Percentiles rank a stretch among this genome's conserved stretches.
Evolutionary conservation across 2,888 invertebrate species (phyloP).

Genomic region (Crioceris asparagi): DNA sequence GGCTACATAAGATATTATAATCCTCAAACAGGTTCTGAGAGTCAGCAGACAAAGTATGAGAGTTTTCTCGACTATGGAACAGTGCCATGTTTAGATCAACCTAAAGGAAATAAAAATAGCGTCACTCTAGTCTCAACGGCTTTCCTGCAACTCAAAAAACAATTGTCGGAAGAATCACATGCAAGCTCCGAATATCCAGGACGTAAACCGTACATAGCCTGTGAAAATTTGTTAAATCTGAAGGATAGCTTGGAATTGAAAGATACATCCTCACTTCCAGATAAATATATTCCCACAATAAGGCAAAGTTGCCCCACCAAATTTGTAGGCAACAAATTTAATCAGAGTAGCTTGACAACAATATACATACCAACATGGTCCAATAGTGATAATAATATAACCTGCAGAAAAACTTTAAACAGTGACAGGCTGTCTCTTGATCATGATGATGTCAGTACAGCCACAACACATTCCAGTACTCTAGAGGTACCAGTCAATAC

Average conservation of each 20-base stretch:
- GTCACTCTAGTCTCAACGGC: constrained; percentile 42
- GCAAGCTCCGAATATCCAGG: constrained; percentile 50
- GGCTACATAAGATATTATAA: constrained; percentile 59
- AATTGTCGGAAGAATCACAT: constrained; percentile 47
- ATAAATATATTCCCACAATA: constrained; percentile 32
- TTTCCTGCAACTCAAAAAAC: constrained; percentile 34
- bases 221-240: constrained; percentile 57
- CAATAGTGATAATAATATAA: constrained; percentile 35
- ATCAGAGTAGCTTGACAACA: constrained; percentile 42
- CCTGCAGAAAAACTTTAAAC: constrained; percentile 9
- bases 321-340: constrained; percentile 49
- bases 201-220: constrained; percentile 47
- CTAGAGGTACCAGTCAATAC: constrained; percentile 44
- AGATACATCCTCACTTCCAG: constrained; percentile 25
- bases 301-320: constrained; percentile 59
- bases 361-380: constrained; percentile 46
- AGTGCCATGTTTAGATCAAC: neutral
- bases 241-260: constrained; percentile 49
- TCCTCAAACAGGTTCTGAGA: constrained; percentile 36
- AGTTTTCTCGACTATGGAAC: constrained; percentile 43
- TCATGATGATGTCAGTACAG: constrained; percentile 12
- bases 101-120: constrained; percentile 19
- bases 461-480: constrained; percentile 46
- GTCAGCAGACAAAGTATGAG: constrained; percentile 35
- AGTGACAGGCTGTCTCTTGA: constrained; percentile 6